Evolutionary conservation across 1,140 invertebrate species (phyloP).

Genomic region (Rhopalosiphum maidis): DNA sequence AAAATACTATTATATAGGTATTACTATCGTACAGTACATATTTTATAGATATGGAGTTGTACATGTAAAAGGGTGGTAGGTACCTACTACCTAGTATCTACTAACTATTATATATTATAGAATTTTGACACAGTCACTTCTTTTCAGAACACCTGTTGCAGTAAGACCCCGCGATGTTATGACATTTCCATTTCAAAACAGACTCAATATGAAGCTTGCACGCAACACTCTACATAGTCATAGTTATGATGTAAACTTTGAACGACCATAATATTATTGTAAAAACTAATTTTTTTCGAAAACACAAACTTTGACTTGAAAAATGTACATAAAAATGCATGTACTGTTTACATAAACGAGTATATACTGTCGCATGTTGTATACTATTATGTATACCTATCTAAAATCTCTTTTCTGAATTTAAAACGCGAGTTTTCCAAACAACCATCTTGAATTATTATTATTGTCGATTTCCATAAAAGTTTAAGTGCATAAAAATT

Average conservation of each 20-base stretch:
- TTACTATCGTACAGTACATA: no score
- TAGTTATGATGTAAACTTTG: neutral
- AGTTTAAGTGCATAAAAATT: slow-evolving; percentile 11
- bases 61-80: neutral
- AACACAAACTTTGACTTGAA: no score
- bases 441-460: neutral
- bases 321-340: neutral
- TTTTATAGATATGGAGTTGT: neutral
- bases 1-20: no score
- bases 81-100: neutral
- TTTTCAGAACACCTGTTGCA: neutral
- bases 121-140: neutral
- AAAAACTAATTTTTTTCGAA: no score
- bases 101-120: neutral
- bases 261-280: no score
- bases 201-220: neutral
- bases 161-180: neutral
- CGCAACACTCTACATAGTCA: no score
- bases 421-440: neutral
- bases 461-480: neutral
- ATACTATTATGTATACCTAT: neutral
- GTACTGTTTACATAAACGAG: no score
- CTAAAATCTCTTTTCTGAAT: neutral
- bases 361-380: no score
- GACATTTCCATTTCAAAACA: neutral